Percentiles rank a stretch among this genome's conserved stretches.
phyloP scores from a whole-genome alignment of 2,113 vertebrate species.

The Hylia prasina region DNA sequence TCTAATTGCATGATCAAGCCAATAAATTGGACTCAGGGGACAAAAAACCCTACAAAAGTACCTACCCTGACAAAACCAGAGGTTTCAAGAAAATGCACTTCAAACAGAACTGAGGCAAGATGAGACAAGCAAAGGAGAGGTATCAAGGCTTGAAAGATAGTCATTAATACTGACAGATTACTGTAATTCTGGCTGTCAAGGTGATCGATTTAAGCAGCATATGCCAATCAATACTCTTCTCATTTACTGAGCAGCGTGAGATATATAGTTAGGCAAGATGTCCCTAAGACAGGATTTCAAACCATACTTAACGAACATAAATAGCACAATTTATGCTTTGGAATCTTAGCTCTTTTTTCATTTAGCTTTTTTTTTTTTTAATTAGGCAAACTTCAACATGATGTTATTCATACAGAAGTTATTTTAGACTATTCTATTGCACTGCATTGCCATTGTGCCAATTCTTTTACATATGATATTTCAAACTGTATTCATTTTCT shows the following conservation, averaged over 20 bases:
- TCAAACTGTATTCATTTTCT: slow-evolving; percentile 14
- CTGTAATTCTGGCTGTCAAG: slow-evolving; percentile 98
- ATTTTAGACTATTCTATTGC: slow-evolving; percentile 28
- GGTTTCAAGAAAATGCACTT: slow-evolving; percentile 75
- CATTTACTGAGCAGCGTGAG: slow-evolving; percentile 81
- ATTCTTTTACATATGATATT: background rate
- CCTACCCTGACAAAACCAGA: slow-evolving; percentile 70
- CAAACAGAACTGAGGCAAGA: slow-evolving; percentile 71
- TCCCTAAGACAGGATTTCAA: slow-evolving; percentile 75
- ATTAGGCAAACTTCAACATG: slow-evolving; percentile 12
- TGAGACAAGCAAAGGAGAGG: slow-evolving; percentile 72
- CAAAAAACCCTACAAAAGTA: slow-evolving; percentile 55
- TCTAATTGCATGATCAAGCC: slow-evolving; percentile 76
- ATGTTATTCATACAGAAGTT: slow-evolving; percentile 33
- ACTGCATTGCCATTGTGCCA: background rate
- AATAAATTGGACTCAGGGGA: slow-evolving; percentile 71
- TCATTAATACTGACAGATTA: slow-evolving; percentile 99
- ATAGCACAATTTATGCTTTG: slow-evolving; percentile 74
- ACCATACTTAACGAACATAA: slow-evolving; percentile 77
- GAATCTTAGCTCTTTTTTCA: slow-evolving; percentile 61
- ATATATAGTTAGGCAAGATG: slow-evolving; percentile 76
- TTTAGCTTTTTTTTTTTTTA: background rate
- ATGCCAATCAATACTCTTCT: slow-evolving; percentile 93
- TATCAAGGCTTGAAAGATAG: slow-evolving; percentile 82
- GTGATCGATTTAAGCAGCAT: slow-evolving; percentile 93